These are phyloP conservation scores for Amiota mariae DNA, from an alignment of 2,888 invertebrate genomes.

Conservation along the genomic window DNA sequence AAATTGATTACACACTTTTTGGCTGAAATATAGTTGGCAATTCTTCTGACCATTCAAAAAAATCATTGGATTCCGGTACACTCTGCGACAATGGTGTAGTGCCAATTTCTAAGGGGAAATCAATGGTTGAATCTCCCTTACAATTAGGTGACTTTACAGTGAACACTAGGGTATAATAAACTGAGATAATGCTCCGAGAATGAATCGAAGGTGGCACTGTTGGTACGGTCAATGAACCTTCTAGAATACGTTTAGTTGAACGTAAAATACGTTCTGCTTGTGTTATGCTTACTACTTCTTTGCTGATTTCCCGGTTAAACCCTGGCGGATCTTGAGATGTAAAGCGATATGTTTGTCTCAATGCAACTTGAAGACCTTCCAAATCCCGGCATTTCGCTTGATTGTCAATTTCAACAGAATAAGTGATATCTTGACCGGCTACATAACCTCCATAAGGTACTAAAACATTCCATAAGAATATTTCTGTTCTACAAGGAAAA, in stretches of 20 bases:
- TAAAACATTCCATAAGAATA: slow-evolving; percentile 45
- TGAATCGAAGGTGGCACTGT: slow-evolving; percentile 43
- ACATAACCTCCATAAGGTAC: slow-evolving; percentile 56
- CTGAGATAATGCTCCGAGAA: slow-evolving; percentile 40
- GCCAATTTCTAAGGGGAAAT: slow-evolving; percentile 52
- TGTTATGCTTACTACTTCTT: slow-evolving; percentile 25
- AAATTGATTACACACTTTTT: too few species aligned
- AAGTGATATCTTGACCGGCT: slow-evolving; percentile 54
- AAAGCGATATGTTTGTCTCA: slow-evolving; percentile 47
- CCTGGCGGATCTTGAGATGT: slow-evolving; percentile 47
- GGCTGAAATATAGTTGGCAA: not conserved
- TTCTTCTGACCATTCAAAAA: slow-evolving; percentile 39
- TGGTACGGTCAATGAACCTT: slow-evolving; percentile 44
- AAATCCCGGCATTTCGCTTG: slow-evolving; percentile 50
- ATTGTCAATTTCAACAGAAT: slow-evolving; percentile 50
- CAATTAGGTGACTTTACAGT: slow-evolving; percentile 40
- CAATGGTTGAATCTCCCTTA: slow-evolving; percentile 35
- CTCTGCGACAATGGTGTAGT: slow-evolving; percentile 54
- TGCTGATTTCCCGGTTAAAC: slow-evolving; percentile 38
- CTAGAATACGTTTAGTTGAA: slow-evolving; percentile 43
- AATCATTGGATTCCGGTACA: slow-evolving; percentile 42
- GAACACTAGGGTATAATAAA: slow-evolving; percentile 43
- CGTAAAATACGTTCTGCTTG: slow-evolving; percentile 37
- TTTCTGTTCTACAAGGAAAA: slow-evolving; percentile 51
- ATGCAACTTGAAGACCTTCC: slow-evolving; percentile 41